A percentile compares a stretch with the other conserved stretches of the same genome.
Conservation (phyloP, 2,113 vertebrate genomes). For the Syngnathus scovelli region DNA sequence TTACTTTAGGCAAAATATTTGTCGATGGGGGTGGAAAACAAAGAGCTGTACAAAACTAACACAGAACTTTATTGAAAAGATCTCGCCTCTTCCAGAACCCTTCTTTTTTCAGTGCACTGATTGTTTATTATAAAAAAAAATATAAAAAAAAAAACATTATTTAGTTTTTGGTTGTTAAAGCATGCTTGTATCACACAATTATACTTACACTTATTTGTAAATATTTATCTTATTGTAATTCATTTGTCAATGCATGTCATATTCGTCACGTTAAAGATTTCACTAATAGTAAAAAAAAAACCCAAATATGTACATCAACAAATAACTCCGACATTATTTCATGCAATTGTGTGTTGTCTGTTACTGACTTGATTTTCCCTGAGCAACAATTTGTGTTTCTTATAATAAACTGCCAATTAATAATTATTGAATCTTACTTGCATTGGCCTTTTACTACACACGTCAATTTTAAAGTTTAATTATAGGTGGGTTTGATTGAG, state of each 20-base stretch:
- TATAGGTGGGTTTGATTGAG: not conserved
- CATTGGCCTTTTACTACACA: conserved; percentile 2
- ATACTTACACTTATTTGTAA: conserved; percentile 39
- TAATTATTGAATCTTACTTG: conserved; percentile 8
- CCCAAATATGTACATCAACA: conserved; percentile 16
- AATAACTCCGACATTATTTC: conserved; percentile 25
- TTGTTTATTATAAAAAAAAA: conserved; percentile 8
- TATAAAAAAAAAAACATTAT: too few species aligned
- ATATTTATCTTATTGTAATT: conserved; percentile 33
- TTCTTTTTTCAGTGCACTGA: conserved; percentile 33
- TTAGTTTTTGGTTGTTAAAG: not conserved
- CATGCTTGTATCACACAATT: conserved; percentile 33
- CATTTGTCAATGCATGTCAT: conserved; percentile 19
- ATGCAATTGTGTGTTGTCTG: conserved; percentile 10
- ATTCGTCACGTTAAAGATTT: conserved; percentile 19
- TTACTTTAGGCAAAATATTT: conserved; percentile 9
- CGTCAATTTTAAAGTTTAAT: not conserved
- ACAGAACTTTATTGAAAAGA: not conserved
- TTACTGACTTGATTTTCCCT: conserved; percentile 15
- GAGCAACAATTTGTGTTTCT: conserved; percentile 26
- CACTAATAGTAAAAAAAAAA: conserved; percentile 2
- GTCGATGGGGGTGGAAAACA: conserved; percentile 10
- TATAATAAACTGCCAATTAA: conserved; percentile 62
- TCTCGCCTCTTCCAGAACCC: conserved; percentile 8
- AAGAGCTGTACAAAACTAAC: conserved; percentile 18